phyloP scores from a whole-genome alignment of 64 coral and sea anemone species.

The Stylophora pistillata region DNA sequence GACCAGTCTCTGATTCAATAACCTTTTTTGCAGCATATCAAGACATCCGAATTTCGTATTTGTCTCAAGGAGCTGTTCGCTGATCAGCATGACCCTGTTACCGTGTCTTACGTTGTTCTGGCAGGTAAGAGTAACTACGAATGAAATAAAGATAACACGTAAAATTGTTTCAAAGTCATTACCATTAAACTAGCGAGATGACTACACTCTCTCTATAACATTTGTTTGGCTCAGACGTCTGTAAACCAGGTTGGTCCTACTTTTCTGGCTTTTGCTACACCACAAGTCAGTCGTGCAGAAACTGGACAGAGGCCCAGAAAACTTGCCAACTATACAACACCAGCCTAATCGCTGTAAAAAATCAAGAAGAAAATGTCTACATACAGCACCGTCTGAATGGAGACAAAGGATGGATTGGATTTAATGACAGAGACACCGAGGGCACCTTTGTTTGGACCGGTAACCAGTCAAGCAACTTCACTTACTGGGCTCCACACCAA shows the following conservation, averaged over 20 bases:
- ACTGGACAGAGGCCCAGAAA: slow-evolving; percentile 23
- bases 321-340: slow-evolving; percentile 8
- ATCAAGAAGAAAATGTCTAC: slow-evolving; percentile 48
- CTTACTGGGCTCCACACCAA: slow-evolving; percentile 49
- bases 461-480: slow-evolving; percentile 39
- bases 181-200: background rate
- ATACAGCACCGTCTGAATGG: slow-evolving; percentile 48
- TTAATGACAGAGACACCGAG: slow-evolving; percentile 22
- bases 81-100: background rate
- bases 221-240: slow-evolving; percentile 30
- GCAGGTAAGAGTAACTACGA: background rate
- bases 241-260: slow-evolving; percentile 58
- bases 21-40: slow-evolving; percentile 6
- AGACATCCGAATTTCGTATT: slow-evolving; percentile 16
- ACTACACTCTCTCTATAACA: no score
- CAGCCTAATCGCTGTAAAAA: slow-evolving; percentile 22
- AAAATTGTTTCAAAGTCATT: no score
- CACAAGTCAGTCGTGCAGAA: slow-evolving; percentile 16
- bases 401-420: slow-evolving; percentile 46
- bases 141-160: no score
- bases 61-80: slow-evolving; percentile 32
- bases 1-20: no score
- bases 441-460: slow-evolving; percentile 29
- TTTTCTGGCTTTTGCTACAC: slow-evolving; percentile 50
- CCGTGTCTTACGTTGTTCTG: background rate